Evolutionary conservation across 2,888 invertebrate species (phyloP), one percentile per base, ranked within the genome.

Genomic region (Leuctra nigra): DNA sequence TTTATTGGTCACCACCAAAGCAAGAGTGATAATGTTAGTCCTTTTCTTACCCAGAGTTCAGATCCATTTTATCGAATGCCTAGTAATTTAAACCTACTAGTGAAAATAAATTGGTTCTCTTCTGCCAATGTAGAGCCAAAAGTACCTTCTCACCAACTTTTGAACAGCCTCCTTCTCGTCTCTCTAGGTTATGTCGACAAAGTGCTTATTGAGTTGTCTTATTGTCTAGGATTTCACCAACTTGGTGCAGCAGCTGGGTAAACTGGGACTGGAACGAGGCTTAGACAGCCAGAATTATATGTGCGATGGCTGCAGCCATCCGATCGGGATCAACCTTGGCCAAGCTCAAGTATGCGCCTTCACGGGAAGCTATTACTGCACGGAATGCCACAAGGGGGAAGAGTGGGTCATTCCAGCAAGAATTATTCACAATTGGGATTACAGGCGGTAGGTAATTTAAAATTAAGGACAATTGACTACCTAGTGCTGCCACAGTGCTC

Each of bases 381-480:
- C 81, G 47, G 84, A 82, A 59, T 99, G 98, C 68, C 95, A 95
- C 83, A 83, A 87, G 58, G 76, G 81, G 48, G 89, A 90, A 63
- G 81, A 83, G 53, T 83, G 84, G 62, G 77, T 86, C 56, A 91
- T 96, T 64, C 96, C 97, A 2, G 87, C 95, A 0, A 77, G 88
- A 64, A 86, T 97, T 35, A 81, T 96, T 56, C 89, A 90, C 69
- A 96, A 96, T 70, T 97, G 96, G 95, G 96, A 97, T 71, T 91
- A 94, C 67, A 84, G 82, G 64, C 78, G 79, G 41, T 41, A 20
- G 4, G 41, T 38, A 7, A 29, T 11, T 7, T 11, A 29, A 29
- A n/a, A n/a, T n/a, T n/a, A n/a, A n/a, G n/a, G n/a, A n/a, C n/a
- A n/a, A n/a, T n/a, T n/a, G n/a, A n/a, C n/a, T n/a, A n/a, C n/a